phyloP scores from a whole-genome alignment of 1,140 invertebrate species.

The Macrocentrus cingulum region DNA sequence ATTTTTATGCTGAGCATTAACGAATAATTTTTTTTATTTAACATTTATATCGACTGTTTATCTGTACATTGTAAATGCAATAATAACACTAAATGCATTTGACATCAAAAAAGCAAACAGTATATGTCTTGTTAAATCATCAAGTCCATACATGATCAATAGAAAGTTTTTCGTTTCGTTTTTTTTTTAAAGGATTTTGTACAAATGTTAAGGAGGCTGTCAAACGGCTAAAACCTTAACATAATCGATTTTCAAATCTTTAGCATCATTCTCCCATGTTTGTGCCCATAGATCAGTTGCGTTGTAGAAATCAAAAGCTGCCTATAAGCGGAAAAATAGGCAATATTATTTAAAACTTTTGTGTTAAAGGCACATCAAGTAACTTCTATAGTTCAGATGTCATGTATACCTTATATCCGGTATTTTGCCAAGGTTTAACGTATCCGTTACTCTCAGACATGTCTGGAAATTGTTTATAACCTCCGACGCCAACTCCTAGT shows the following conservation, averaged over 20 bases:
- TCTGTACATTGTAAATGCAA: too few relatives aligned
- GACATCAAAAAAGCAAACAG: too few relatives aligned
- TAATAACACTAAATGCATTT: too few relatives aligned
- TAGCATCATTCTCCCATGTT: constrained; percentile 62
- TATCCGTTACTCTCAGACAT: constrained; percentile 34
- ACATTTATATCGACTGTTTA: too few relatives aligned
- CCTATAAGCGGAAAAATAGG: constrained; percentile 38
- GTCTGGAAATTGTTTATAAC: constrained; percentile 72
- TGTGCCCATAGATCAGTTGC: constrained; percentile 59
- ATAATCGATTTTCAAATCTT: constrained; percentile 65
- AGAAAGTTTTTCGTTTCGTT: too few relatives aligned
- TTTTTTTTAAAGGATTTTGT: too few relatives aligned
- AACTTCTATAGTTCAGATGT: neutral
- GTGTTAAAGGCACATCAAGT: neutral
- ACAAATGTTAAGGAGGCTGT: too few relatives aligned
- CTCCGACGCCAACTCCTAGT: constrained; percentile 73
- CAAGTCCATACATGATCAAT: too few relatives aligned
- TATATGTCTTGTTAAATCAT: too few relatives aligned
- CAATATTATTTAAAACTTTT: neutral
- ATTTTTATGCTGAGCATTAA: too few relatives aligned
- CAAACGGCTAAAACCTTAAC: constrained; percentile 64
- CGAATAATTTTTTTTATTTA: too few relatives aligned
- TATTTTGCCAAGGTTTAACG: constrained; percentile 73
- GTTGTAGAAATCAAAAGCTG: constrained; percentile 58
- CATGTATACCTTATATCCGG: constrained; percentile 45